These are phyloP conservation scores for Drosophila testacea DNA, from an alignment of 2,888 invertebrate species.

Conservation along the genomic window DNA sequence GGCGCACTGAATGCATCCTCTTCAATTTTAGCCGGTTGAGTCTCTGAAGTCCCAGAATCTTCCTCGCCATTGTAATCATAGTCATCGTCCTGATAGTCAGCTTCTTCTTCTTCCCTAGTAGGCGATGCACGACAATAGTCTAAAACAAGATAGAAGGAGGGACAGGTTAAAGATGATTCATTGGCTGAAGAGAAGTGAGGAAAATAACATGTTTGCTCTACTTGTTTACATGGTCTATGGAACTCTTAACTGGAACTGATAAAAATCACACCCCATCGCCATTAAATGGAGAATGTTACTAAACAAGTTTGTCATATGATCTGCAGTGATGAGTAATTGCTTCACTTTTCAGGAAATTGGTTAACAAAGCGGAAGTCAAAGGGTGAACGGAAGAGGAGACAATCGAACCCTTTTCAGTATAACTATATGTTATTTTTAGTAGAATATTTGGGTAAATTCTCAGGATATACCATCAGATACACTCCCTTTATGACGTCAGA, in stretches of 20 bases:
- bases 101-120: not conserved
- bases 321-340: conserved; percentile 6
- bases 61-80: conserved; percentile 69
- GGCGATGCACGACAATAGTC: conserved; percentile 54
- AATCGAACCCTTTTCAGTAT: not conserved
- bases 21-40: not conserved
- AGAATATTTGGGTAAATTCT: not conserved
- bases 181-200: not conserved
- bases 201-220: conserved; percentile 41
- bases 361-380: conserved; percentile 10
- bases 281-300: conserved; percentile 14
- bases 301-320: conserved; percentile 23
- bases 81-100: conserved; percentile 62
- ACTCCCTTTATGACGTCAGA: not conserved
- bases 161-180: conserved; percentile 19
- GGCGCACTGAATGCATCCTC: conserved; percentile 27
- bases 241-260: conserved; percentile 65
- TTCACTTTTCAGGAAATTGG: conserved; percentile 12
- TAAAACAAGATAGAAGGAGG: conserved; percentile 3
- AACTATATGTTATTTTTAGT: too few species aligned
- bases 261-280: conserved; percentile 51
- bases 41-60: conserved; percentile 15
- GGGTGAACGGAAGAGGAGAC: not conserved
- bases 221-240: conserved; percentile 41
- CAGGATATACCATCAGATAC: not conserved